phyloP scores from a whole-genome alignment of 1,140 invertebrate genomes.

The Drosophila prosaltans region DNA sequence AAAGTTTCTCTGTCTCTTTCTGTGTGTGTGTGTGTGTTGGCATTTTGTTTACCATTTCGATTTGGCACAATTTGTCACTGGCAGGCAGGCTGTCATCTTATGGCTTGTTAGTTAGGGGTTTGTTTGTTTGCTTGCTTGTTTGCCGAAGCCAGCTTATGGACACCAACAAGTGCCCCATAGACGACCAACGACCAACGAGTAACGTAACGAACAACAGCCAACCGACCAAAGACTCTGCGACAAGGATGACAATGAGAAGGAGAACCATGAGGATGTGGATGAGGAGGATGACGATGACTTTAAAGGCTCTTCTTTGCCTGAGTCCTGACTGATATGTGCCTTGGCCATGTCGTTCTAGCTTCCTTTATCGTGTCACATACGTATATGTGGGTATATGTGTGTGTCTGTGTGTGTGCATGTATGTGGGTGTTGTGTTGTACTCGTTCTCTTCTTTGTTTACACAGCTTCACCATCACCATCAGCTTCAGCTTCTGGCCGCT shows the following conservation, averaged over 20 bases:
- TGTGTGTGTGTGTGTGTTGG: slow-evolving; percentile 19
- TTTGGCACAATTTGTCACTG: slow-evolving; percentile 80
- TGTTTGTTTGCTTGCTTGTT: slow-evolving; percentile 67
- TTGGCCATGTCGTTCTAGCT: slow-evolving; percentile 53
- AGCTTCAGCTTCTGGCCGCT: slow-evolving; percentile 26
- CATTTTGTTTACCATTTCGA: slow-evolving; percentile 77
- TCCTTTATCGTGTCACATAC: slow-evolving; percentile 11
- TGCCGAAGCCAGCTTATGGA: slow-evolving; percentile 76
- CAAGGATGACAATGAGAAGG: slow-evolving; percentile 8
- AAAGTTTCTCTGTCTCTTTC: neutral
- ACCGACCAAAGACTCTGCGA: slow-evolving; percentile 37
- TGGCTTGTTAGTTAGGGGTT: slow-evolving; percentile 77
- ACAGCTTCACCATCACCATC: slow-evolving; percentile 11
- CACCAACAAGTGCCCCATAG: slow-evolving; percentile 71
- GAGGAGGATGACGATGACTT: slow-evolving; percentile 19
- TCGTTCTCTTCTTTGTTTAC: slow-evolving; percentile 10
- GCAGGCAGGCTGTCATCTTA: slow-evolving; percentile 73
- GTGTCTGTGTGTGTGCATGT: neutral
- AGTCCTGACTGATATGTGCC: slow-evolving; percentile 69
- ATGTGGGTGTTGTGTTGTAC: slow-evolving; percentile 3
- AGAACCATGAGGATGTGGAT: slow-evolving; percentile 15
- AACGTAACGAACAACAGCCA: slow-evolving; percentile 1
- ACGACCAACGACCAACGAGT: neutral
- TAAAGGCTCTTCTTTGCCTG: slow-evolving; percentile 42
- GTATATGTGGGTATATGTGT: neutral